Conservation (phyloP, 1,140 invertebrate species). For the Seison nebaliae region DNA sequence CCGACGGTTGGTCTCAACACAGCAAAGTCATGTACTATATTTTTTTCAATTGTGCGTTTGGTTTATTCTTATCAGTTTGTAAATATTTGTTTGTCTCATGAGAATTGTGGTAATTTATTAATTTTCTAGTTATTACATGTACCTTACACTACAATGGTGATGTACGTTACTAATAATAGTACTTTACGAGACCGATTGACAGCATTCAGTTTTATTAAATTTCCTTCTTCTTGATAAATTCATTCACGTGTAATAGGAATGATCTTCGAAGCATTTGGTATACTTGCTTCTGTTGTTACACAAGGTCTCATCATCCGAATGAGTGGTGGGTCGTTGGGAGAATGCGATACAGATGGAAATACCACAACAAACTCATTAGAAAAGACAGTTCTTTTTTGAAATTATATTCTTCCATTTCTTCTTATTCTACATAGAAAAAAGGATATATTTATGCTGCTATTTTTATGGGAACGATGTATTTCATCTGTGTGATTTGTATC, state of each 20-base stretch:
- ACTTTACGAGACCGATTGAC: conserved; percentile 21
- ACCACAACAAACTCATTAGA: conserved; percentile 13
- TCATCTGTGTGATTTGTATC: no score
- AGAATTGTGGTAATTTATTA: neutral
- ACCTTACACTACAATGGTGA: conserved; percentile 23
- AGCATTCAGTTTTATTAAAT: conserved; percentile 16
- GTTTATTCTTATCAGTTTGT: conserved; percentile 19
- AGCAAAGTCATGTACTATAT: conserved; percentile 20
- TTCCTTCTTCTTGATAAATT: neutral
- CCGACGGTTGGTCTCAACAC: conserved; percentile 16
- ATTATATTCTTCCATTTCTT: no score
- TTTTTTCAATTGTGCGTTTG: conserved; percentile 19
- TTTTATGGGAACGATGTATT: no score
- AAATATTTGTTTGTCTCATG: neutral
- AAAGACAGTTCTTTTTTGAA: no score
- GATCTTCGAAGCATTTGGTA: conserved; percentile 20
- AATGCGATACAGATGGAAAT: conserved; percentile 9
- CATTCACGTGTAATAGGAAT: conserved; percentile 17
- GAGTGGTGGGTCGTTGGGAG: conserved; percentile 17
- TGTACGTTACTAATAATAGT: conserved; percentile 20
- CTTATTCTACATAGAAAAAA: no score
- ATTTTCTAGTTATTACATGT: conserved; percentile 20
- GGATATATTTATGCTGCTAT: no score
- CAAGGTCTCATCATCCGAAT: conserved; percentile 19
- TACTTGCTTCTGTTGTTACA: conserved; percentile 18